phyloP scores from a whole-genome alignment of 2,888 invertebrate species.

The Cephalotes varians region DNA sequence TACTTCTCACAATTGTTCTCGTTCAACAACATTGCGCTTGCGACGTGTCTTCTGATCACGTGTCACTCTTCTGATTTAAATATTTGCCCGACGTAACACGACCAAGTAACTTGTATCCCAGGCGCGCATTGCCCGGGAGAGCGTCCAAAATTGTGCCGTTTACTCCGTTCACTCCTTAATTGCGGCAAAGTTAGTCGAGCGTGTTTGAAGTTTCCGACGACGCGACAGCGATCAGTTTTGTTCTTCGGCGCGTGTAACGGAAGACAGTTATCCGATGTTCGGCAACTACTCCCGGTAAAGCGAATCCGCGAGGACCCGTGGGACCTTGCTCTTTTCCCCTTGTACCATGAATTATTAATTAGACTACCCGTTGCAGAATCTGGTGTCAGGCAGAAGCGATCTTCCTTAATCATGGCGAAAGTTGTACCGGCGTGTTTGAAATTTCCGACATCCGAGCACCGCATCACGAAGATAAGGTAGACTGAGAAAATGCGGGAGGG shows the following conservation, averaged over 20 bases:
- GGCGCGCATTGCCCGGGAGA: background rate
- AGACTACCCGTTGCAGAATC: slow-evolving; percentile 42
- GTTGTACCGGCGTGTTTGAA: slow-evolving; percentile 55
- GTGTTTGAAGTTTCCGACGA: slow-evolving; percentile 38
- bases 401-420: slow-evolving; percentile 62
- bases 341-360: slow-evolving; percentile 59
- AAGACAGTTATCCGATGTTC: slow-evolving; percentile 34
- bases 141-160: slow-evolving; percentile 37
- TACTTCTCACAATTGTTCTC: background rate
- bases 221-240: slow-evolving; percentile 30
- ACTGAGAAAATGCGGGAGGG: background rate
- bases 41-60: background rate
- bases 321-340: slow-evolving; percentile 21
- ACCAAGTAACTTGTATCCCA: background rate
- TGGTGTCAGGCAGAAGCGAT: slow-evolving; percentile 53
- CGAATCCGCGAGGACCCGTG: slow-evolving; percentile 19
- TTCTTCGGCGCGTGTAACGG: slow-evolving; percentile 36
- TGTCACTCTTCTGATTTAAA: background rate
- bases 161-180: slow-evolving; percentile 38
- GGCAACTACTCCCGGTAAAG: slow-evolving; percentile 23
- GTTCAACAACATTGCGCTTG: background rate
- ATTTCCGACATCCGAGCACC: slow-evolving; percentile 44
- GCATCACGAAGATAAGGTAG: slow-evolving; percentile 9
- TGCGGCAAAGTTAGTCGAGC: slow-evolving; percentile 40
- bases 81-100: background rate